Conservation (phyloP, 2,888 invertebrate species). For the Latrodectus hesperus region DNA sequence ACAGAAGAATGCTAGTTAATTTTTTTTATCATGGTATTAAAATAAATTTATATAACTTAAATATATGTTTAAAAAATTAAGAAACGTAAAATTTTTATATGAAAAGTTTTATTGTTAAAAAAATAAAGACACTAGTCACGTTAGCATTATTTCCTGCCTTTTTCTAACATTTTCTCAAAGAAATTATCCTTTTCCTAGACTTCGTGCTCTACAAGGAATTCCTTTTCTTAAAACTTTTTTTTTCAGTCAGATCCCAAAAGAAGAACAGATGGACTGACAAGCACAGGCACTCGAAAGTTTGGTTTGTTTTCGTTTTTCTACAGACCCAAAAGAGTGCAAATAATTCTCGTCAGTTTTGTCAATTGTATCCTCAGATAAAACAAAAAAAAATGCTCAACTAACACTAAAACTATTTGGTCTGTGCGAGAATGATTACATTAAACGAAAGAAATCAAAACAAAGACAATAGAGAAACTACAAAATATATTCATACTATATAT, state of each 20-base stretch:
- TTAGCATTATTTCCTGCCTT: no score
- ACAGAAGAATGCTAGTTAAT: no score
- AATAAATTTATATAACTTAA: no score
- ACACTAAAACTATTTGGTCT: neutral
- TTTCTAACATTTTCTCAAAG: no score
- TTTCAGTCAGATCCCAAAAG: constrained; percentile 5
- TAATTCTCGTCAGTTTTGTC: neutral
- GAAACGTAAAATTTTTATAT: no score
- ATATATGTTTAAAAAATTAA: no score
- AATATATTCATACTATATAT: constrained; percentile 41
- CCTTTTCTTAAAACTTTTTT: no score
- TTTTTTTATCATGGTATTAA: no score
- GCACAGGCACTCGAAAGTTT: constrained; percentile 34
- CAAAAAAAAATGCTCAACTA: neutral
- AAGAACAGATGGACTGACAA: constrained; percentile 49
- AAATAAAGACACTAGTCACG: no score
- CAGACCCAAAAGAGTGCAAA: neutral
- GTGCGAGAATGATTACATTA: neutral
- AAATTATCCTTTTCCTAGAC: no score
- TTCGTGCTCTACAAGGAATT: no score
- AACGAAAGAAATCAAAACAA: constrained; percentile 11
- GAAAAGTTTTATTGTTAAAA: no score
- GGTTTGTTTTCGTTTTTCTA: constrained; percentile 9
- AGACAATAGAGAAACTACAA: neutral
- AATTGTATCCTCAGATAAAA: neutral